Evolutionary conservation across 92 coral and sea anemone species (phyloP), one percentile per base, ranked within the genome.

Genomic region (Blastomussa wellsi): DNA sequence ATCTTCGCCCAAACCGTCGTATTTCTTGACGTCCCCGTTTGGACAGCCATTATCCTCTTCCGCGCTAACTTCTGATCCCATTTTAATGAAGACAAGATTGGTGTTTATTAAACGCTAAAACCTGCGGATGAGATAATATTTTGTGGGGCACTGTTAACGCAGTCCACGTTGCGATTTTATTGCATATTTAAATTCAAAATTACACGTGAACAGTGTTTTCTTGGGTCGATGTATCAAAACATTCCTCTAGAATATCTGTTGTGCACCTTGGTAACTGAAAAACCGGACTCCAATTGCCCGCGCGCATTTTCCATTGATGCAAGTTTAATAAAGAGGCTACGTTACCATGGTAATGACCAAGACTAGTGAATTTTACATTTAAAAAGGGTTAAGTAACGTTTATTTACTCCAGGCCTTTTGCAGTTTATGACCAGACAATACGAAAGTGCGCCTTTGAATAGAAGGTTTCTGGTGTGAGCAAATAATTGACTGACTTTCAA

Each of bases 41-140:
- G 66, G 76, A 44, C 78, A 29, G 5, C 42, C 49, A 12, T 42
- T 24, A 9, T 68, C 57, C 39, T 68, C 87, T 62, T 80, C 83
- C 17, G 84, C 69, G 74, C 92, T 89, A 33, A 84, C 75, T 24
- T 89, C 92, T 8, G 92, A 86, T 42, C 92, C 90, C 92, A 89
- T 89, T 2, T 41, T 55, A 28, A n/a, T 10, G 4, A 6, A 38
- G 1, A 3, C 44, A 7, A 39, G 7, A 39, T 3, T 0, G 41
- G 26, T 20, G 33, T 16, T 22, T 20, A 20, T 15, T 10, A 32
- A 67, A 11, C 41, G n/a, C 75, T 20, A 29, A 15, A 68, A 16
- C 72, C 11, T 10, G 22, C 17, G 1, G 49, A 53, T 17, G 11
- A n/a, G 26, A 33, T 81, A 32, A 66, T 48, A 10, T 13, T 51